A percentile compares a stretch with the other conserved stretches of the same genome.
Evolutionary conservation across 2,113 vertebrate genomes (phyloP).

Genomic region (Cettia cetti): DNA sequence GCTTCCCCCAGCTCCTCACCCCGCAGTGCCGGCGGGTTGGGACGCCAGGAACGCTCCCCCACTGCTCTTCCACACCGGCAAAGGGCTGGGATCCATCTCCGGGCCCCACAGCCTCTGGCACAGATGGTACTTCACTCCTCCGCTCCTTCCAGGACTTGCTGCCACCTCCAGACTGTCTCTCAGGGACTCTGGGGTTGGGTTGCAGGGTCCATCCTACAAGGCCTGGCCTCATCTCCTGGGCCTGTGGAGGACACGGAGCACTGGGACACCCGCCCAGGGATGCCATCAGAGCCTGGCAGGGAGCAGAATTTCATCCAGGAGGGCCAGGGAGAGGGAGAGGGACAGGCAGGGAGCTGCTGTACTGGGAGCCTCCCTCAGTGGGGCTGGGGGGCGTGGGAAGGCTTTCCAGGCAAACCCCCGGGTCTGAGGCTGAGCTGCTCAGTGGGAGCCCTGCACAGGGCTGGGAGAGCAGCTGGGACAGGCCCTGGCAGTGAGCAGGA

Average conservation of each 20-base stretch:
- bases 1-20: neutral
- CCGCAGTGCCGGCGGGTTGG: accelerated
- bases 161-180: neutral
- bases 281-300: neutral
- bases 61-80: accelerated
- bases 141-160: accelerated
- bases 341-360: neutral
- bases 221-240: neutral
- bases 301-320: neutral
- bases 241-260: neutral
- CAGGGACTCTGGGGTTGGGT: neutral
- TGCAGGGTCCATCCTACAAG: neutral
- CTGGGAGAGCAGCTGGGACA: slow-evolving; percentile 25
- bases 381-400: neutral
- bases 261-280: neutral
- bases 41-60: neutral
- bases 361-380: neutral
- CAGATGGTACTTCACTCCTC: neutral
- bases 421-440: neutral
- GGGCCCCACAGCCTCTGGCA: neutral
- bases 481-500: slow-evolving; percentile 48
- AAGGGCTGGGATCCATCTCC: neutral
- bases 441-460: neutral
- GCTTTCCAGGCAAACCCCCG: neutral
- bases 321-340: neutral